Conservation (phyloP, 2,888 invertebrate genomes). For the Drosophila imparisetae region DNA sequence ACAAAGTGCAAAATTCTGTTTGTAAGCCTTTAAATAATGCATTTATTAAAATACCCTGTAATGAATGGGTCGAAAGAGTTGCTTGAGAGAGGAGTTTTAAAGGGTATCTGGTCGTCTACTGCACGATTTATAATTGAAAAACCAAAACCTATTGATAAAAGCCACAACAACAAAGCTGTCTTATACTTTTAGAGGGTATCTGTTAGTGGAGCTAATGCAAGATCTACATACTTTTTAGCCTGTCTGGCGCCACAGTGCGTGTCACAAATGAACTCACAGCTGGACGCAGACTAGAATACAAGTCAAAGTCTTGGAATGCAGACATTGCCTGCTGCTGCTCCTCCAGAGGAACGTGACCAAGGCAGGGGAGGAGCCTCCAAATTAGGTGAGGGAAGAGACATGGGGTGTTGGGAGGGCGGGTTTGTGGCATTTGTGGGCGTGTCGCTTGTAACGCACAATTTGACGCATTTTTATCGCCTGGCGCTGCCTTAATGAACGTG, state of each 20-base stretch:
- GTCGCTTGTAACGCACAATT: constrained; percentile 74
- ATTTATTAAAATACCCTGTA: constrained; percentile 20
- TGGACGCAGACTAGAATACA: constrained; percentile 38
- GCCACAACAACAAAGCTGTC: not conserved
- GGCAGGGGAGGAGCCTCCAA: not conserved
- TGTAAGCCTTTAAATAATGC: constrained; percentile 18
- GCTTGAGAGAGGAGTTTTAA: not conserved
- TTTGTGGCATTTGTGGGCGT: constrained; percentile 55
- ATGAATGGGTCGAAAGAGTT: not conserved
- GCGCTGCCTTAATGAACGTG: constrained; percentile 52
- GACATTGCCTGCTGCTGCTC: constrained; percentile 14
- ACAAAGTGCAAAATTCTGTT: constrained; percentile 25
- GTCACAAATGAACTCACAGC: constrained; percentile 26
- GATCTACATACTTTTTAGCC: not conserved
- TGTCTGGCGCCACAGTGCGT: constrained; percentile 34
- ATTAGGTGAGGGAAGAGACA: not conserved
- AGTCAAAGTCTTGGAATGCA: constrained; percentile 47
- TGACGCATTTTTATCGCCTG: constrained; percentile 66
- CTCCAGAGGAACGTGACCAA: constrained; percentile 37
- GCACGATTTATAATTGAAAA: accelerated
- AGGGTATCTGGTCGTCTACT: not conserved
- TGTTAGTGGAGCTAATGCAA: not conserved
- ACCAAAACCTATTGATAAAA: not conserved
- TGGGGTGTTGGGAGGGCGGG: not conserved
- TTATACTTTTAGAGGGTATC: not conserved